These are phyloP conservation scores for Neoitamus cyanurus DNA, from an alignment of 2,888 invertebrate species.

Conservation along the genomic window DNA sequence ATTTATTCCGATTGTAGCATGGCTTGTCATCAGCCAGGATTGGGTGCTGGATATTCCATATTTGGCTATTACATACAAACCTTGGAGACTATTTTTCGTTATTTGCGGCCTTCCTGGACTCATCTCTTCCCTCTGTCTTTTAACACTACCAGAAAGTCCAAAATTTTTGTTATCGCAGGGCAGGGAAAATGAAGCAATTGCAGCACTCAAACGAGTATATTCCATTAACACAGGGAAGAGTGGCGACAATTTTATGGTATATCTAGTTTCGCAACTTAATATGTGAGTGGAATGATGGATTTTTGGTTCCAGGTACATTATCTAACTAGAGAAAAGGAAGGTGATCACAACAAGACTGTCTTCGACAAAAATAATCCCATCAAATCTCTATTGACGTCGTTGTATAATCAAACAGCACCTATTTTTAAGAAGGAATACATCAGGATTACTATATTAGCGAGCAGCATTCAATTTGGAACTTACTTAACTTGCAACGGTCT, in stretches of 20 bases:
- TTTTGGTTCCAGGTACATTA: neutral
- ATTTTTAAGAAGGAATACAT: conserved; percentile 60
- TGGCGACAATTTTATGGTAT: conserved; percentile 56
- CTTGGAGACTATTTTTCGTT: conserved; percentile 63
- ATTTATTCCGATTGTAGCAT: conserved; percentile 61
- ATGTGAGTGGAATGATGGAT: too few relatives aligned
- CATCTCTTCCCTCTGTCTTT: conserved; percentile 58
- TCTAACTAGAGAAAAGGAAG: neutral
- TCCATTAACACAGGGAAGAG: conserved; percentile 57
- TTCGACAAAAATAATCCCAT: neutral
- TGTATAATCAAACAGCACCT: conserved; percentile 63
- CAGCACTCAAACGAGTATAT: conserved; percentile 58
- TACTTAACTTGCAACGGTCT: conserved; percentile 61
- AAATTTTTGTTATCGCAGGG: conserved; percentile 60
- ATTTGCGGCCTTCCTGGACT: conserved; percentile 61
- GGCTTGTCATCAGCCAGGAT: conserved; percentile 61
- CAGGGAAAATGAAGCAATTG: conserved; percentile 57
- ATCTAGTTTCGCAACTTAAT: neutral
- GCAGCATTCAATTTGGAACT: conserved; percentile 61
- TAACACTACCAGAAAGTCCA: conserved; percentile 62
- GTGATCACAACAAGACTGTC: neutral
- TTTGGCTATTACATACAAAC: conserved; percentile 59
- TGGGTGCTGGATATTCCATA: conserved; percentile 59
- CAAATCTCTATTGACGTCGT: conserved; percentile 55
- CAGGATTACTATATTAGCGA: conserved; percentile 58